Evolutionary conservation across 35 echinoderm and acorn worm genomes (phyloP).

Genomic region (Ophiothrix spiculata): DNA sequence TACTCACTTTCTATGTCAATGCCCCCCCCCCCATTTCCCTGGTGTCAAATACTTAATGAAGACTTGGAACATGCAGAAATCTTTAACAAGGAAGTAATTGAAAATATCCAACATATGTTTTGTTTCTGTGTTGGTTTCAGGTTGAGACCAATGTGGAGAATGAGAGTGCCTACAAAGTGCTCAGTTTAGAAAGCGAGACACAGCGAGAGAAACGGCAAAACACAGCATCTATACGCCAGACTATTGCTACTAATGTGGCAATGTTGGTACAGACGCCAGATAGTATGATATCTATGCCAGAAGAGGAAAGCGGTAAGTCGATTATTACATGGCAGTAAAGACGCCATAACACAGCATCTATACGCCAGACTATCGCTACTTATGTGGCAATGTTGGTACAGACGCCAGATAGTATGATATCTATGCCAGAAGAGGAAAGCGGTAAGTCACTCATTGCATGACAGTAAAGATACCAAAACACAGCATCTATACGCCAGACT

Average conservation of each 20-base stretch:
- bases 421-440: conserved; percentile 80
- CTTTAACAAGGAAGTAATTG: no score
- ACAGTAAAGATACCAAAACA: conserved; percentile 45
- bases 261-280: conserved; percentile 66
- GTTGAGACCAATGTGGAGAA: conserved; percentile 78
- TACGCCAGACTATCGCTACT: not conserved
- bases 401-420: conserved; percentile 85
- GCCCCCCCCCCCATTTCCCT: no score
- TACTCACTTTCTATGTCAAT: no score
- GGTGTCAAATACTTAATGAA: no score
- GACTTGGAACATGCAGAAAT: no score
- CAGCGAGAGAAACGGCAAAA: conserved; percentile 61
- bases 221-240: conserved; percentile 32
- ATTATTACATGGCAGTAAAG: no score
- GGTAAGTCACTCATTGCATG: no score
- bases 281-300: conserved; percentile 69
- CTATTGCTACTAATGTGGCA: not conserved
- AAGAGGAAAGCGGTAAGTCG: conserved; percentile 94
- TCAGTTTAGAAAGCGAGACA: conserved; percentile 82
- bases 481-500: conserved; percentile 28
- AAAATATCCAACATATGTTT: no score
- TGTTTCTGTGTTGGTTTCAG: conserved; percentile 27
- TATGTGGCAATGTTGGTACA: conserved; percentile 20
- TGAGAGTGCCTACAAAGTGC: conserved; percentile 74
- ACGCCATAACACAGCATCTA: conserved; percentile 38